Conservation (phyloP, 2,797 vertebrate genomes). For the Alectoris magna region DNA sequence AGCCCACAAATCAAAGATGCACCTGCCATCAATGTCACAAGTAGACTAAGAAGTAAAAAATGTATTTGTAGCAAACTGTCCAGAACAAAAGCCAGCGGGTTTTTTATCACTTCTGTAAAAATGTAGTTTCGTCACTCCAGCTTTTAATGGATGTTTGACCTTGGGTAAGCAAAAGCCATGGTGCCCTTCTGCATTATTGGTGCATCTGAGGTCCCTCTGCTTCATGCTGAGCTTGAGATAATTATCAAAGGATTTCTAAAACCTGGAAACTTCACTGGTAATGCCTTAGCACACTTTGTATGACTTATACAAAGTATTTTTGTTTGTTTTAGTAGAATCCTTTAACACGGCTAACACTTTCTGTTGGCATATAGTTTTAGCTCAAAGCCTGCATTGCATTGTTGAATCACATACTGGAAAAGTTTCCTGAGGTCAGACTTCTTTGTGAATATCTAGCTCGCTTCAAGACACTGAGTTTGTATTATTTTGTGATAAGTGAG, state of each 20-base stretch:
- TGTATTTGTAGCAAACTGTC: background rate
- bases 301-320: background rate
- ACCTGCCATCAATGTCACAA: background rate
- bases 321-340: background rate
- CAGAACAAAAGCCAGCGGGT: background rate
- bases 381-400: background rate
- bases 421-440: background rate
- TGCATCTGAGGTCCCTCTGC: background rate
- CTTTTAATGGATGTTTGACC: background rate
- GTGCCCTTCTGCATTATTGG: background rate
- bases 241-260: background rate
- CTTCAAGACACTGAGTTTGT: background rate
- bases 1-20: constrained; percentile 1
- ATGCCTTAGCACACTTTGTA: background rate
- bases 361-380: background rate
- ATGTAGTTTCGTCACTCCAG: background rate
- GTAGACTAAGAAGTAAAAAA: background rate
- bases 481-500: background rate
- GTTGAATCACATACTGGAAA: background rate
- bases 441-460: background rate
- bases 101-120: background rate
- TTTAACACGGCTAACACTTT: background rate
- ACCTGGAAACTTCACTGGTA: background rate
- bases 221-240: background rate
- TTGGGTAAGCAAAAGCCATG: background rate